Evolutionary conservation across 2,888 invertebrate species (phyloP), one percentile per base, ranked within the genome.

Genomic region (Drosophila neonasuta): DNA sequence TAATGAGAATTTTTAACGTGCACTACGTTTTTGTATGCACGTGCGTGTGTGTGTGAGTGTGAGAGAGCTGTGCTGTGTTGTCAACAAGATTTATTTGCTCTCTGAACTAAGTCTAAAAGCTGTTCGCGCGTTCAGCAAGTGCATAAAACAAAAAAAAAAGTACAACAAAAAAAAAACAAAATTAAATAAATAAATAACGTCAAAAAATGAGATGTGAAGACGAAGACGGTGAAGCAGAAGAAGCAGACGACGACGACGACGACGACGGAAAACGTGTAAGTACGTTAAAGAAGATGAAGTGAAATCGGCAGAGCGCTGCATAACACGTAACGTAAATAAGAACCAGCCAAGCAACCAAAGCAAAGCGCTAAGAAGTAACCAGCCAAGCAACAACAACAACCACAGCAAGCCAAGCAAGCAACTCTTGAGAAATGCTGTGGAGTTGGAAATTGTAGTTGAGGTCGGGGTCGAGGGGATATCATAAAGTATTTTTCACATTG

Each of bases 261-360:
- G 54, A 20, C 20, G 54, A 50, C 46, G 44, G 39, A 58, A 55
- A 74, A 64, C 68, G 46, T 68, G 52, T 59, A 62, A 66, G 60
- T 65, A 66, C 61, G 58, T 34, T 34, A 49, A 45, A 57, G 59
- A 72, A 57, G 65, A 64, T 59, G 71, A 72, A 85, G 80, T 81
- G 85, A 85, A 85, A 80, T 80, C 79, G 82, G 52, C 67, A 73
- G 71, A 77, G 60, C 69, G 68, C 79, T 57, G 64, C 61, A 67
- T 58, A 81, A 75, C 68, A 78, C 67, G 69, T 76, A 81, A 84
- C 79, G 85, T 81, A 84, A 84, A 79, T 81, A 80, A 68, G 64
- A 63, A 71, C 59, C 70, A 78, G 72, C 62, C 61, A 61, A 61
- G 70, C 70, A 69, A 65, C 57, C 64, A 50, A 36, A 15, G 13